Evolutionary conservation across 2,113 vertebrate species (phyloP).

Genomic region (Gambusia affinis): DNA sequence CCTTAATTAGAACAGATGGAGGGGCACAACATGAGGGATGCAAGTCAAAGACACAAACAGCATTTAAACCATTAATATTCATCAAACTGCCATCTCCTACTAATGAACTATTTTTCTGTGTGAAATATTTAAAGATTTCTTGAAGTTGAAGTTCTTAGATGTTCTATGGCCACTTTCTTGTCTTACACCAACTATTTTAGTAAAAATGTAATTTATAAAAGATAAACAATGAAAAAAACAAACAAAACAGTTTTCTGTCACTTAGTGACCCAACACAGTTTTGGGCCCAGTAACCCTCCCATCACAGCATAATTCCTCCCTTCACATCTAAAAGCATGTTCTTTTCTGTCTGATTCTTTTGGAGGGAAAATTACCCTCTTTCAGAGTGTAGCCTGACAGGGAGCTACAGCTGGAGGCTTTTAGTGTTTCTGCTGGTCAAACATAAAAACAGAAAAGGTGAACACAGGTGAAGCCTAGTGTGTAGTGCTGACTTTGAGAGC

Average conservation of each 20-base stretch:
- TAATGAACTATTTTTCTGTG: not conserved
- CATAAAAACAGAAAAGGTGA: not conserved
- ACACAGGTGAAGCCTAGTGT: not conserved
- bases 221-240: not conserved
- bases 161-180: not conserved
- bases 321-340: not conserved
- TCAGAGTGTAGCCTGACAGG: not conserved
- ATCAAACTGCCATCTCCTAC: not conserved
- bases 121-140: not conserved
- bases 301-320: not conserved
- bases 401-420: not conserved
- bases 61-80: not conserved
- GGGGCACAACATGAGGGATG: too few relatives aligned
- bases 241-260: not conserved
- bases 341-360: not conserved
- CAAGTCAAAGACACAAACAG: too few relatives aligned
- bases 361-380: not conserved
- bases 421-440: not conserved
- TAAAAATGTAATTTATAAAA: not conserved
- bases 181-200: not conserved
- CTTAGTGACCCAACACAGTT: not conserved
- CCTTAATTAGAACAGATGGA: too few relatives aligned
- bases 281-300: not conserved
- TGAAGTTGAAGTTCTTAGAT: not conserved
- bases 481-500: not conserved